Percentiles rank a stretch among this genome's conserved stretches.
Conservation (phyloP, 2,888 invertebrate species). For the Pseudococcus jackbeardsleyi region DNA sequence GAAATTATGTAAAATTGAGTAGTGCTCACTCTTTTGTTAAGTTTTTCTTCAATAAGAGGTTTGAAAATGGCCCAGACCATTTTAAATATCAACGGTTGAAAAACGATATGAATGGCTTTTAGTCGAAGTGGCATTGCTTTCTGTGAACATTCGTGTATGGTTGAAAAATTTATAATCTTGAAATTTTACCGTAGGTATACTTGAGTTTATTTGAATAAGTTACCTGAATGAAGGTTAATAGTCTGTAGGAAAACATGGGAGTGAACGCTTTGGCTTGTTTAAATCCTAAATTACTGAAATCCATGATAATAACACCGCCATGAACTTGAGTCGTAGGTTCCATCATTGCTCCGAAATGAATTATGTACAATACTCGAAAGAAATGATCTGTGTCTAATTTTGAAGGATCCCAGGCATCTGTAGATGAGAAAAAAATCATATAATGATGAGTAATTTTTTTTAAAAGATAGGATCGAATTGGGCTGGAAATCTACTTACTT, state of each 20-base stretch:
- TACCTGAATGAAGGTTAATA: constrained; percentile 83
- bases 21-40: constrained; percentile 79
- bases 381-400: constrained; percentile 81
- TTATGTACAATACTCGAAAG: constrained; percentile 83
- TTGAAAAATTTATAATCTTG: background rate
- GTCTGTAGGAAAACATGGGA: constrained; percentile 81
- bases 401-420: constrained; percentile 82
- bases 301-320: constrained; percentile 86
- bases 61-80: constrained; percentile 89
- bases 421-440: constrained; percentile 41
- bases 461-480: too few relatives aligned
- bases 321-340: constrained; percentile 82
- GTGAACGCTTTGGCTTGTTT: constrained; percentile 78
- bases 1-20: background rate
- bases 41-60: constrained; percentile 84
- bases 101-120: constrained; percentile 88
- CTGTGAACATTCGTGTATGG: constrained; percentile 67
- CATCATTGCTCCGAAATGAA: constrained; percentile 83
- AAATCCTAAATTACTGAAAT: constrained; percentile 83
- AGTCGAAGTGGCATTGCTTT: constrained; percentile 88
- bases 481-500: constrained; percentile 70
- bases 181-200: background rate
- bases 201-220: too few relatives aligned
- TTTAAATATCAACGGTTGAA: constrained; percentile 86
- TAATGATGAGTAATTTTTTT: background rate